A percentile compares a stretch with the other conserved stretches of the same genome.
Conservation (phyloP, 2,113 vertebrate species). For the Tachysurus vachellii region DNA sequence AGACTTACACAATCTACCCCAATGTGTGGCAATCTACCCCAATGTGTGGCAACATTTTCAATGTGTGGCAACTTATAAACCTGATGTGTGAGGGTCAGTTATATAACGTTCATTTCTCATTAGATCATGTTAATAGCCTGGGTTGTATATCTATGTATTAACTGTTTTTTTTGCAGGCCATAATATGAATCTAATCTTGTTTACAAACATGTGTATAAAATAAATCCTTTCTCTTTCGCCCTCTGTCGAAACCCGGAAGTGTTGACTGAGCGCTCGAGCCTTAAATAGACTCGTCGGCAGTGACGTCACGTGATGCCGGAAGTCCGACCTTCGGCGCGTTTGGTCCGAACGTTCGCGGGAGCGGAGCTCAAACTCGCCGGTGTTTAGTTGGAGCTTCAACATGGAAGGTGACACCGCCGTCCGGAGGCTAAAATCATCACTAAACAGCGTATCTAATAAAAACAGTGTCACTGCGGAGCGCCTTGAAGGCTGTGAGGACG, state of each 20-base stretch:
- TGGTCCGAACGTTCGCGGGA: conserved; percentile 58
- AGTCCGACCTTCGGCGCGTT: conserved; percentile 66
- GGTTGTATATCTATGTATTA: background rate
- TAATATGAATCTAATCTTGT: background rate
- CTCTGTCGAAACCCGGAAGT: background rate
- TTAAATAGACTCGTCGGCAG: background rate
- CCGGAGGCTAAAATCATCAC: conserved; percentile 59
- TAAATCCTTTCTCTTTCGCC: background rate
- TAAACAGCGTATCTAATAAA: background rate
- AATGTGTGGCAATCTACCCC: background rate
- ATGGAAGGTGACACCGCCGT: conserved; percentile 76
- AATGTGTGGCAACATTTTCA: background rate
- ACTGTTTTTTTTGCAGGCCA: background rate
- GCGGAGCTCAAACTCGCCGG: background rate
- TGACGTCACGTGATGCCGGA: conserved; percentile 41
- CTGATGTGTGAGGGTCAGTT: background rate
- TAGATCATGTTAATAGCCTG: background rate
- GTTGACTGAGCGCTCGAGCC: background rate
- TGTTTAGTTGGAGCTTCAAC: conserved; percentile 36
- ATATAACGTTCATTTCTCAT: background rate
- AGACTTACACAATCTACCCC: too few species aligned
- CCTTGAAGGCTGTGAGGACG: conserved; percentile 58
- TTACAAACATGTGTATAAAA: background rate
- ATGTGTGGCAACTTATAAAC: background rate
- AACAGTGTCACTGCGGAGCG: conserved; percentile 31